phyloP scores from a whole-genome alignment of 2,797 vertebrate genomes.

The Paedocypris micromegethes region DNA sequence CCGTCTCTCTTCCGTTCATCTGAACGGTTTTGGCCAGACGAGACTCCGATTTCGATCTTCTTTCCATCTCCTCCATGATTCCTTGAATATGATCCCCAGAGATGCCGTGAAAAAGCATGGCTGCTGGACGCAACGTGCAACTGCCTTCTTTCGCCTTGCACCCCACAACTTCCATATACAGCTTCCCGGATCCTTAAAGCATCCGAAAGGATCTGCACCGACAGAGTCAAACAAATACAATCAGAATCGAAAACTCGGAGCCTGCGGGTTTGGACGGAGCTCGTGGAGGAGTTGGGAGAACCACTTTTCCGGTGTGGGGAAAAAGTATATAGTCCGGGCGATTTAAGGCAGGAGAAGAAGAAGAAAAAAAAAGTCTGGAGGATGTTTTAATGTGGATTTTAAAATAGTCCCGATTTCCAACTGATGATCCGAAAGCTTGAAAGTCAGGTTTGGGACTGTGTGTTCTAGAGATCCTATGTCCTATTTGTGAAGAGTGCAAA shows the following conservation, averaged over 20 bases:
- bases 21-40: conserved; percentile 91
- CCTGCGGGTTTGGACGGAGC: conserved; percentile 55
- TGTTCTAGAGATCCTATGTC: conserved; percentile 79
- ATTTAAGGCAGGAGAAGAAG: conserved; percentile 44
- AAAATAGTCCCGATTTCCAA: conserved; percentile 70
- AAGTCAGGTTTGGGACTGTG: conserved; percentile 91
- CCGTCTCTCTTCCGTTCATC: conserved; percentile 95
- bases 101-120: conserved; percentile 99
- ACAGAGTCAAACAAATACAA: conserved; percentile 55
- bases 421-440: conserved; percentile 82
- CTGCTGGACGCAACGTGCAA: conserved; percentile 95
- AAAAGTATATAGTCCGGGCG: too few species aligned
- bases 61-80: conserved; percentile 99
- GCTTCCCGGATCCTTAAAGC: conserved; percentile 77
- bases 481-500: conserved; percentile 88
- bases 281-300: conserved; percentile 39
- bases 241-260: conserved; percentile 52
- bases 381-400: conserved; percentile 50
- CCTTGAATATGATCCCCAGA: conserved; percentile 99
- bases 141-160: conserved; percentile 91
- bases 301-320: conserved; percentile 52
- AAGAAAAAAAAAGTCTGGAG: conserved; percentile 66
- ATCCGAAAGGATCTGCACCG: conserved; percentile 73
- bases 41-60: conserved; percentile 90
- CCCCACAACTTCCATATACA: conserved; percentile 99